These are phyloP conservation scores for Epirrita christyi DNA, from an alignment of 2,888 invertebrate genomes.

Conservation along the genomic window DNA sequence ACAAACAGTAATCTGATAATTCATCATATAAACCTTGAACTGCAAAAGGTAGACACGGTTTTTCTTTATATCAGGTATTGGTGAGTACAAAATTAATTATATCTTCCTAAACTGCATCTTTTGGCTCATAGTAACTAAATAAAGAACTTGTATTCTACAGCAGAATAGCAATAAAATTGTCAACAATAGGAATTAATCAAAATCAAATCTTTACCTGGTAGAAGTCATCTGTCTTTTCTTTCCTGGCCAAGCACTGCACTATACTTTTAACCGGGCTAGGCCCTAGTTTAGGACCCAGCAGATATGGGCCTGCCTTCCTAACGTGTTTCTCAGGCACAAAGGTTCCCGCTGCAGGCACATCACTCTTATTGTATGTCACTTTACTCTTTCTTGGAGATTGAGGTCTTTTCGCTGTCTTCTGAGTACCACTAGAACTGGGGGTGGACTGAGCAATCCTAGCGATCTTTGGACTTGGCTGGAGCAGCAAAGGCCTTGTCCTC, in stretches of 20 bases:
- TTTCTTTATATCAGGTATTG: too few relatives aligned
- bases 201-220: conserved; percentile 76
- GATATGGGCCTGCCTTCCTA: conserved; percentile 87
- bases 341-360: conserved; percentile 80
- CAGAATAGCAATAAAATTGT: background rate
- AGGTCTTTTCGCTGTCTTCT: conserved; percentile 65
- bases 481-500: conserved; percentile 76
- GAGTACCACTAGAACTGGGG: conserved; percentile 59
- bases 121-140: too few relatives aligned
- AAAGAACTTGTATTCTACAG: background rate
- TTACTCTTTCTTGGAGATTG: conserved; percentile 58
- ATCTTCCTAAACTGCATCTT: too few relatives aligned
- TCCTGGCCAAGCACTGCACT: conserved; percentile 89
- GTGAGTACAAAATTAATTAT: too few relatives aligned
- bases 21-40: too few relatives aligned
- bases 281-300: conserved; percentile 88
- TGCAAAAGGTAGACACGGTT: too few relatives aligned
- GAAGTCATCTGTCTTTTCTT: conserved; percentile 88
- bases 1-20: too few relatives aligned
- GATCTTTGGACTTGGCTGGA: conserved; percentile 73
- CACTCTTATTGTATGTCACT: conserved; percentile 61
- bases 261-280: conserved; percentile 91
- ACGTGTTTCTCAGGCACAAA: conserved; percentile 80
- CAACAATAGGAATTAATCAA: background rate
- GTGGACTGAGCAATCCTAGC: conserved; percentile 65